Percentiles rank a stretch among this genome's conserved stretches.
These are phyloP conservation scores for Drosophila baimaii DNA, from an alignment of 1,140 invertebrate genomes.

Conservation along the genomic window DNA sequence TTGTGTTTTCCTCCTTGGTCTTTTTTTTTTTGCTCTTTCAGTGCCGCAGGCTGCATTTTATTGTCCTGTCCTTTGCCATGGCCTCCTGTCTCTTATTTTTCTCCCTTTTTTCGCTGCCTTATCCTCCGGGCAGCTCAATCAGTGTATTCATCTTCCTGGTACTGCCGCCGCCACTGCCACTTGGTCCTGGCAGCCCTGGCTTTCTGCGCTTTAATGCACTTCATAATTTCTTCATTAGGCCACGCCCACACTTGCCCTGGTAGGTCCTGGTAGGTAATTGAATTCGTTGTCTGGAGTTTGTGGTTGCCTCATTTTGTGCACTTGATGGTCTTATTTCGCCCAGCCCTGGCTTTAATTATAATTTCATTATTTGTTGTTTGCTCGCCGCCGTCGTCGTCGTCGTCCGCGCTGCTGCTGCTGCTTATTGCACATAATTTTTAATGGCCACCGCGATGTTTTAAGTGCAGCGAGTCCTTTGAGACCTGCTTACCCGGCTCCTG, in stretches of 20 bases:
- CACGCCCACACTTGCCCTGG: slow-evolving; percentile 14
- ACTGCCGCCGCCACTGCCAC: not conserved
- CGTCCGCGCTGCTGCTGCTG: too few species aligned
- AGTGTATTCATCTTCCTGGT: slow-evolving; percentile 28
- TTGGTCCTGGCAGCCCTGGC: slow-evolving; percentile 10
- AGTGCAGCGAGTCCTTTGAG: slow-evolving; percentile 59
- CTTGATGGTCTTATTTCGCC: slow-evolving; percentile 48
- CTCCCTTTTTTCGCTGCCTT: slow-evolving; percentile 4
- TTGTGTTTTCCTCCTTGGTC: too few species aligned
- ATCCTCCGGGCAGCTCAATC: slow-evolving; percentile 61
- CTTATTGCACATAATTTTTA: slow-evolving; percentile 68
- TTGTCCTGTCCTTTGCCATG: slow-evolving; percentile 55
- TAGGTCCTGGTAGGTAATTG: slow-evolving; percentile 50
- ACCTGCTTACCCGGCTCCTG: slow-evolving; percentile 24
- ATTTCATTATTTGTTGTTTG: slow-evolving; percentile 75
- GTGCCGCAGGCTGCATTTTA: slow-evolving; percentile 70
- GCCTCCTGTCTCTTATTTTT: slow-evolving; percentile 12
- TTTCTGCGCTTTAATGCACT: slow-evolving; percentile 65
- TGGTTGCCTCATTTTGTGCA: slow-evolving; percentile 72
- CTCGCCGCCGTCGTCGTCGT: slow-evolving; percentile 18
- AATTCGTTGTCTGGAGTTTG: slow-evolving; percentile 75
- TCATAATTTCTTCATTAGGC: slow-evolving; percentile 77
- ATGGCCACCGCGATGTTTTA: slow-evolving; percentile 67
- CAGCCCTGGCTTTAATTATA: slow-evolving; percentile 67
- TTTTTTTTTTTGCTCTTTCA: slow-evolving; percentile 2